phyloP scores from a whole-genome alignment of 2,797 vertebrate genomes.

The Notamacropus eugenii region DNA sequence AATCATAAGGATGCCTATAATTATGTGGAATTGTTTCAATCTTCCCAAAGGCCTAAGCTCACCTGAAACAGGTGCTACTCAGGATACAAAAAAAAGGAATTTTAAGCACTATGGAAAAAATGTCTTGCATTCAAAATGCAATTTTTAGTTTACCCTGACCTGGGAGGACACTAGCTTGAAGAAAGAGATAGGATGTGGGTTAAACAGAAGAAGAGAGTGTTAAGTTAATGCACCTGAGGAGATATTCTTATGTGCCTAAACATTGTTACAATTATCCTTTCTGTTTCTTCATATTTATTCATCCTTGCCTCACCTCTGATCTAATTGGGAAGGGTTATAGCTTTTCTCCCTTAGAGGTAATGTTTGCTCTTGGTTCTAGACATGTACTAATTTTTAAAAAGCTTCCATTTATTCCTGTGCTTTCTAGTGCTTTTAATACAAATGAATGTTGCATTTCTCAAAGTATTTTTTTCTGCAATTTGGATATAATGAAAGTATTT shows the following conservation, averaged over 20 bases:
- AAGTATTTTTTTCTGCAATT: too few relatives aligned
- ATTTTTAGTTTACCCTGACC: not conserved
- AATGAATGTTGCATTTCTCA: too few relatives aligned
- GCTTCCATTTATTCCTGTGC: not conserved
- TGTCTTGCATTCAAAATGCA: conserved; percentile 2
- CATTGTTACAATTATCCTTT: not conserved
- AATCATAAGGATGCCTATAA: conserved; percentile 31
- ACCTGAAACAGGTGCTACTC: conserved; percentile 10
- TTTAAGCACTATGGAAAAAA: conserved; percentile 34
- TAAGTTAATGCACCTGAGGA: accelerated
- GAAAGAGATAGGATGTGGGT: not conserved
- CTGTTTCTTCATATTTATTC: not conserved
- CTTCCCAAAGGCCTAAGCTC: not conserved
- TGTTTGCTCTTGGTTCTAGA: not conserved
- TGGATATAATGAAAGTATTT: too few relatives aligned
- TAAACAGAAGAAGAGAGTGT: not conserved
- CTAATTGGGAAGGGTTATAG: not conserved
- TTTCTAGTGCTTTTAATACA: not conserved
- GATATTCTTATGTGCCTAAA: conserved; percentile 8
- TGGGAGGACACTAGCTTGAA: not conserved
- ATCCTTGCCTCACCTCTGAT: not conserved
- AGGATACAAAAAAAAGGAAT: not conserved
- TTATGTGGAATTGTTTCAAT: not conserved
- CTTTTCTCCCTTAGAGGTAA: not conserved
- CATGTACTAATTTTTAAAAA: not conserved